phyloP scores from a whole-genome alignment of 2,797 vertebrate species.

The Hippocampus kuda region DNA sequence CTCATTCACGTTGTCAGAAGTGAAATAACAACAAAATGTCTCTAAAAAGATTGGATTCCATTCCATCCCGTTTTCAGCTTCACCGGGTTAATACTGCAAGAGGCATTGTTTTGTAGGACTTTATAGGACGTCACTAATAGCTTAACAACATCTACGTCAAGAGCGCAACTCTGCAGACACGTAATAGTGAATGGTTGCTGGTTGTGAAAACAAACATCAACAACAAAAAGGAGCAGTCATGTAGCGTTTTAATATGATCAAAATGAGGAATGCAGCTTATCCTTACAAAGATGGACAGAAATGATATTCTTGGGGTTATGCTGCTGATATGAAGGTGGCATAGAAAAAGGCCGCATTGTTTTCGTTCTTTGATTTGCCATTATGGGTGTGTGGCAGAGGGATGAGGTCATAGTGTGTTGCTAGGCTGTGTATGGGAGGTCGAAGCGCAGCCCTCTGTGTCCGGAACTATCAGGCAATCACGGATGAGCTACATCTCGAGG shows the following conservation, averaged over 20 bases:
- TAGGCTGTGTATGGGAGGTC: slow-evolving; percentile 62
- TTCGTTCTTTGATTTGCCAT: background rate
- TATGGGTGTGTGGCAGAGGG: slow-evolving; percentile 17
- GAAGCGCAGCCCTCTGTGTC: slow-evolving; percentile 53
- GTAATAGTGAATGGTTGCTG: background rate
- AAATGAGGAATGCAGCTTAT: background rate
- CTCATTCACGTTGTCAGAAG: background rate
- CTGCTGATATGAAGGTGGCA: background rate
- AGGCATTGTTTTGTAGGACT: background rate
- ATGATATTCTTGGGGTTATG: background rate
- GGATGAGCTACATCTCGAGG: slow-evolving; percentile 61
- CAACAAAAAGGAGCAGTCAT: background rate
- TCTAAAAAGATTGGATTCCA: too few relatives aligned
- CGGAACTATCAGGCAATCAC: slow-evolving; percentile 68
- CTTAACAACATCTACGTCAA: too few relatives aligned
- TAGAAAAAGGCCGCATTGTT: background rate
- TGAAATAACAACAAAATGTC: background rate
- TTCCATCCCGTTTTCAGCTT: background rate
- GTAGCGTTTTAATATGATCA: background rate
- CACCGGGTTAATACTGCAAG: background rate
- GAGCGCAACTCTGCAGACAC: background rate
- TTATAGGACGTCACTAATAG: background rate
- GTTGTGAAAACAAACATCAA: too few relatives aligned
- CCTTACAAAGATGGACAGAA: background rate
- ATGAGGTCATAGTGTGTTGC: slow-evolving; percentile 59